Evolutionary conservation across 2,797 vertebrate genomes (phyloP), one percentile per base, ranked within the genome.

Genomic region (Acrossocheilus wenchowensis): DNA sequence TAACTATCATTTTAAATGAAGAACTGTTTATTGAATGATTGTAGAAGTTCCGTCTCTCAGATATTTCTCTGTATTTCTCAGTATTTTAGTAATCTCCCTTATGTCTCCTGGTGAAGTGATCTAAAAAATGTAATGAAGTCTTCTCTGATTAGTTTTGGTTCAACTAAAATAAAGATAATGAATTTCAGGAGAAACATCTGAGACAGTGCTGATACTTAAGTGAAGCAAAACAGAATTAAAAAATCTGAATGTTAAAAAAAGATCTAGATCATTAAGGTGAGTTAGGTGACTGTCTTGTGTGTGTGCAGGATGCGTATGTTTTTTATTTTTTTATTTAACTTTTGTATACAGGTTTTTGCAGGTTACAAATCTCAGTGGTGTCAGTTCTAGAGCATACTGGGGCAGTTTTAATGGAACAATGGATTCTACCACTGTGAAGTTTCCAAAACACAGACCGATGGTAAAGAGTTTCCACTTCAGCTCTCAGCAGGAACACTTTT

Each of bases 381-480:
- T 77, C 41, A 36, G 41, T 36, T 73, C 43, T 5, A 52, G 64
- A 39, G 52, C 17, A 8, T 41, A 57, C 54, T 41, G 21, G 9
- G 5, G 34, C 30, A 77, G 19, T 21, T 84, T 78, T 78, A 77
- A 84, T 54, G 15, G 60, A 52, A 66, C 45, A 52, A 68, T 78
- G 60, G 34, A 77, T 78, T 68, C 73, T 54, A 54, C 43, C 23
- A 77, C 30, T 78, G 73, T 68, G 34, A 78, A 68, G n/a, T 83
- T 88, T 81, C 79, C 81, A 86, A 84, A 68, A 77, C 75, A 54
- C 5, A 45, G 30, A 68, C 75, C 23, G 45, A 34, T 74, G 74
- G 82, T 39, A 62, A 71, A 85, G 71, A 17, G 23, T 73, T 78
- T 60, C 60, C 26, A 41, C 12, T 78, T 81, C 39, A 68, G 26